Evolutionary conservation across 2,113 vertebrate genomes (phyloP), one percentile per base, ranked within the genome.

Genomic region (Pimephales promelas): DNA sequence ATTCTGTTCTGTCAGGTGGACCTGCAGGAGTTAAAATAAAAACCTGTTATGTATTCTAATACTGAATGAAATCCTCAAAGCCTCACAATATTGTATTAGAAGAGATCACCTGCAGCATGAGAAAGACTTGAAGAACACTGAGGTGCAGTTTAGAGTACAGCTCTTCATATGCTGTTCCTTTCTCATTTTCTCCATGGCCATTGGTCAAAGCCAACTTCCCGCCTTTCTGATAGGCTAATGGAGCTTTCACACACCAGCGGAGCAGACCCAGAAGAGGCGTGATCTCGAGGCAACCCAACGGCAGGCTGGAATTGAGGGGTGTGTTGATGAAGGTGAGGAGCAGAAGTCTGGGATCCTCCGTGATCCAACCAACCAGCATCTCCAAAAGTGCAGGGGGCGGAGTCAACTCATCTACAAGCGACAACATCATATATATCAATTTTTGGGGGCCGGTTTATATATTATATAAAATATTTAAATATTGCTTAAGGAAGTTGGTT

Each of bases 121-220:
- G 90, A 3, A 96, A 91, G 2, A 97, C 97, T 93, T 99, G 97
- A n/a, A 99, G 95, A 74, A 99, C 94, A 10, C 97, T 97, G 18
- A 99, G 92, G 84, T 99, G 98, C 22, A 99, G 95, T n/a, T 96
- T 95, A 4, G 98, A 99, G 90, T 97, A 99, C 10, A 98, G 92
- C 43, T 92, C 84, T 10, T 93, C 93, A 2, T 93, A 87, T 81
- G 94, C 94, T 3, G 85, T 86, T 34, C 94, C 95, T 4, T 82
- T 83, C 43, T 92, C 90, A 14, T 71, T 83, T 45, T 91, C 90
- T 28, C 87, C 1, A 0, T 74, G 89, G 70, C 94, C 94, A 0
- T 95, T 95, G n/a, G 92, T 86, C 26, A 94, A 56, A 0, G 87
- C 83, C 18, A 90, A 88, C 87, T 97, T 96, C 83, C 94, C 93